Conservation (phyloP, 2,888 invertebrate species). For the Hypolimnas misippus region DNA sequence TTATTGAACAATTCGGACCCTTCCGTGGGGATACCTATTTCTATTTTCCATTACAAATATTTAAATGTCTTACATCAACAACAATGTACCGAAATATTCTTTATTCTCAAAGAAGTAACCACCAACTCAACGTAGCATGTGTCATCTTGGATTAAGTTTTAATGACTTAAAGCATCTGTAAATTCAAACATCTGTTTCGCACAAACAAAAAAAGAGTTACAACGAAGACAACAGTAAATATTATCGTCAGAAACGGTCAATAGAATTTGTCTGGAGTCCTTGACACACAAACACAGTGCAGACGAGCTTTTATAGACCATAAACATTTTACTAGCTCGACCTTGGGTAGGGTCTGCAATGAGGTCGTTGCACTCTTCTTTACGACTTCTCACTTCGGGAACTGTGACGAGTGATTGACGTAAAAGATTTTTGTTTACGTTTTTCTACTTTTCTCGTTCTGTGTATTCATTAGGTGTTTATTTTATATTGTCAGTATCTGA, state of each 20-base stretch:
- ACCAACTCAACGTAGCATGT: background rate
- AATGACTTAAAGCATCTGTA: conserved; percentile 17
- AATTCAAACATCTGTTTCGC: conserved; percentile 27
- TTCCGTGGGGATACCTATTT: conserved; percentile 44
- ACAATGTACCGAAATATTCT: too few species aligned
- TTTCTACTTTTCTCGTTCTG: too few species aligned
- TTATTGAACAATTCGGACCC: conserved; percentile 74
- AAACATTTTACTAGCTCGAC: conserved; percentile 83
- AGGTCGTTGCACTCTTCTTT: conserved; percentile 79
- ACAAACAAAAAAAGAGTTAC: conserved; percentile 17
- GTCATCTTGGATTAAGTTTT: background rate
- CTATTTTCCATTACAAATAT: conserved; percentile 38
- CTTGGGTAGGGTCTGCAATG: conserved; percentile 81
- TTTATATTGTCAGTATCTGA: background rate
- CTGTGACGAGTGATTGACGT: conserved; percentile 50
- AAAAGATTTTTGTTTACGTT: conserved; percentile 11
- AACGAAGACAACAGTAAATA: conserved; percentile 32
- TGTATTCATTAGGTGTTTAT: too few species aligned
- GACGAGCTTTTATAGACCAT: conserved; percentile 82
- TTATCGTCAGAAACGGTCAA: conserved; percentile 43
- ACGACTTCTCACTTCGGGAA: conserved; percentile 59
- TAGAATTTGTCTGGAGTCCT: conserved; percentile 79
- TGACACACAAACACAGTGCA: conserved; percentile 81
- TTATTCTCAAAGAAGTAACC: background rate
- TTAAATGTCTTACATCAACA: too few species aligned